Evolutionary conservation across 2,888 invertebrate species (phyloP), one percentile per base, ranked within the genome.

Genomic region (Biston betularia): DNA sequence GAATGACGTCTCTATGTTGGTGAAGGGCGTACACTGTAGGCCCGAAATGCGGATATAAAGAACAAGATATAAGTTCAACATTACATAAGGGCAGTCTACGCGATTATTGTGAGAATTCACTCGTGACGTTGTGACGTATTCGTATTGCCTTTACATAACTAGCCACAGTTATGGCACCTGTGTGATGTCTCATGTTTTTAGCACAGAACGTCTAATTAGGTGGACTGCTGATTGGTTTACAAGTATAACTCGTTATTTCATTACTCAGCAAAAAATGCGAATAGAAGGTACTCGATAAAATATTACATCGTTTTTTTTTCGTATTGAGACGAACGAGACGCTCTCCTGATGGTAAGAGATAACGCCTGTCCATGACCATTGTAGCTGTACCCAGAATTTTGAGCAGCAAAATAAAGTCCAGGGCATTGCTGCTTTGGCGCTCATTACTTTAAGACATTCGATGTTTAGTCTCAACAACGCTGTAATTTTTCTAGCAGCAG

Each of bases 41-140:
- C 56, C 55, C 48, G 50, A 68, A 70, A 62, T 62, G 50, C 59
- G 65, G 65, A 65, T 57, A 57, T 68, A 60, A 62, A 50, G 45
- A 55, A 24, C 63, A 6, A 65, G 35, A 53, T 58, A 52, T 40
- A 9, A 35, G 9, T 46, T 40, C 44, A 50, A 34, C 11, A 59
- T 63, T 53, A 34, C 48, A 63, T 45, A 35, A 14, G 38, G 45
- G 14, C 33, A 1, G 49, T 44, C 7, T 33, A 34, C 34, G 11
- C 44, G 42, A 11, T 44, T 60, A 34, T 40, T 50, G 53, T 59
- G 49, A 50, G 57, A 55, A 57, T 55, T 49, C 55, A 48, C 14
- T 61, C 49, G 67, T 62, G 60, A 44, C 40, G 45, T 14, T 56
- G 50, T 66, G 68, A 69, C 65, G 66, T 63, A 60, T 60, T 24